Conservation (phyloP, 2,797 vertebrate species). For the Telmatherina bonti region DNA sequence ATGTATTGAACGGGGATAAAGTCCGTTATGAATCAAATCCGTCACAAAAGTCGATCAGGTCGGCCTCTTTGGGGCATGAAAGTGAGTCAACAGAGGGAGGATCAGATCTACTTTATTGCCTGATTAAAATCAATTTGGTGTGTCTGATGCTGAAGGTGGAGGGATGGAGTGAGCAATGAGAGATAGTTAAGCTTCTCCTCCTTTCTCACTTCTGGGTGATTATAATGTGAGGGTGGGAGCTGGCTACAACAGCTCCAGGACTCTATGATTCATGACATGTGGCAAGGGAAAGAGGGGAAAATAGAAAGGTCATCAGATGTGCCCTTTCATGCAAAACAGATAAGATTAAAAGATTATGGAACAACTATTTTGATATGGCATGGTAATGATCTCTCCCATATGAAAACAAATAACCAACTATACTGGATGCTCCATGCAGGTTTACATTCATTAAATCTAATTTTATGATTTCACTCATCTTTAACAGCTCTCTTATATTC, state of each 20-base stretch:
- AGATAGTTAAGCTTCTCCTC: slow-evolving; percentile 47
- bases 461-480: slow-evolving; percentile 42
- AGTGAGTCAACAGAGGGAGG: slow-evolving; percentile 71
- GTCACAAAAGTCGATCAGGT: slow-evolving; percentile 71
- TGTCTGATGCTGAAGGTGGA: slow-evolving; percentile 63
- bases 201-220: slow-evolving; percentile 34
- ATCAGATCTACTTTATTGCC: slow-evolving; percentile 71
- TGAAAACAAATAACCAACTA: slow-evolving; percentile 24
- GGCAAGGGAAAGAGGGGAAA: not conserved
- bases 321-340: slow-evolving; percentile 53
- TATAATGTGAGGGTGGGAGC: slow-evolving; percentile 19
- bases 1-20: slow-evolving; percentile 54
- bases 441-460: slow-evolving; percentile 37
- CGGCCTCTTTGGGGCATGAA: slow-evolving; percentile 67
- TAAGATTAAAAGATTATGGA: slow-evolving; percentile 47
- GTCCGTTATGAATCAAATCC: slow-evolving; percentile 72
- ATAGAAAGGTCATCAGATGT: slow-evolving; percentile 62
- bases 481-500: slow-evolving; percentile 8
- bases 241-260: slow-evolving; percentile 34
- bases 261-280: slow-evolving; percentile 44
- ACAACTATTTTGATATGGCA: slow-evolving; percentile 27
- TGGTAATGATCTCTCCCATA: slow-evolving; percentile 29
- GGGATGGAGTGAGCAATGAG: slow-evolving; percentile 45
- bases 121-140: slow-evolving; percentile 81
- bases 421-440: slow-evolving; percentile 1